A percentile compares a stretch with the other conserved stretches of the same genome.
These are phyloP conservation scores for Caranx ignobilis DNA, from an alignment of 2,113 vertebrate species.

Conservation along the genomic window DNA sequence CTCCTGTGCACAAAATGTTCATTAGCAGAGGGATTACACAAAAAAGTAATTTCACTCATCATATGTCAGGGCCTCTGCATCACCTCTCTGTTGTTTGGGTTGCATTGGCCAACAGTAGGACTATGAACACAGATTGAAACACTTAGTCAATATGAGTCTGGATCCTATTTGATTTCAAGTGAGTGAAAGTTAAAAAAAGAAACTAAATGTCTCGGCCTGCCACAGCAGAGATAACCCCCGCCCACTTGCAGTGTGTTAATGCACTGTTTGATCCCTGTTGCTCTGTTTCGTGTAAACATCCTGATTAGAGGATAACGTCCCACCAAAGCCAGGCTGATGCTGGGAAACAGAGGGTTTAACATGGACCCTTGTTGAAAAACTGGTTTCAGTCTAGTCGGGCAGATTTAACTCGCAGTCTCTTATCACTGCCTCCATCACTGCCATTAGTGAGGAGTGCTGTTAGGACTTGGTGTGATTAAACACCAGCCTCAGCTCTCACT, in stretches of 20 bases:
- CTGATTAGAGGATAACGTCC: constrained; percentile 3
- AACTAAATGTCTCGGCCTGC: not conserved
- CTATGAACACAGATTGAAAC: not conserved
- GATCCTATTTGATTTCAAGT: not conserved
- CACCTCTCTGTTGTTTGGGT: not conserved
- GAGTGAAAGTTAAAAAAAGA: not conserved
- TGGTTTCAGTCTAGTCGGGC: not conserved
- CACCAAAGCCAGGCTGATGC: not conserved
- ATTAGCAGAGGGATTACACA: too few relatives aligned
- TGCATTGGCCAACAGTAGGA: not conserved
- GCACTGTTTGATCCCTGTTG: not conserved
- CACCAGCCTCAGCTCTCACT: not conserved
- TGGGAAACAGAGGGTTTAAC: constrained; percentile 1
- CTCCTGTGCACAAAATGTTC: not conserved
- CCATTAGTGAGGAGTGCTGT: constrained; percentile 27
- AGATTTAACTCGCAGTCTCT: constrained; percentile 27
- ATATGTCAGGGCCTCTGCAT: not conserved
- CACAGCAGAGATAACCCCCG: too few relatives aligned
- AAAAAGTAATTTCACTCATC: not conserved
- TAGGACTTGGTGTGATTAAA: constrained; percentile 13
- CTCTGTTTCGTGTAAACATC: constrained; percentile 42
- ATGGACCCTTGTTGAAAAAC: constrained; percentile 1
- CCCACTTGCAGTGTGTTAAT: not conserved
- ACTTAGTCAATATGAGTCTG: not conserved
- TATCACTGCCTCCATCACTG: constrained; percentile 42